Percentiles rank a stretch among this genome's conserved stretches.
phyloP scores from a whole-genome alignment of 2,888 invertebrate genomes.

The Leucania comma region DNA sequence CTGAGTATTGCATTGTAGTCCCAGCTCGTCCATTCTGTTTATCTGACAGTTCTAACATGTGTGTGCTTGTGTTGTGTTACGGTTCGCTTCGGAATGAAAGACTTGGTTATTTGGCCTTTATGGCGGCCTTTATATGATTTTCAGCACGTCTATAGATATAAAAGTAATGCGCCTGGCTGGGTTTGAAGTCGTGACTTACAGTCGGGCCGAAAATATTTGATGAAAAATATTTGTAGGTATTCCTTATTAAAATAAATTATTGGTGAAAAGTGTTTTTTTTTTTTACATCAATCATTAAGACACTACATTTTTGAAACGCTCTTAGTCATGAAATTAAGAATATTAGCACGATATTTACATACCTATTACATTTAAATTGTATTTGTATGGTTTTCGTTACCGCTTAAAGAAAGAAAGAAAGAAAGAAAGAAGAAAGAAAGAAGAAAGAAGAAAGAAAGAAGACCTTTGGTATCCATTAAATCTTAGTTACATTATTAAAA shows the following conservation, averaged over 20 bases:
- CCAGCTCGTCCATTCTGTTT: slow-evolving; percentile 34
- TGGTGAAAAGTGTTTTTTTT: background rate
- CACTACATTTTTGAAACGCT: background rate
- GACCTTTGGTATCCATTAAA: background rate
- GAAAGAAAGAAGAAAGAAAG: too few species aligned
- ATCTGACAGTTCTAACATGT: slow-evolving; percentile 52
- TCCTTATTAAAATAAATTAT: background rate
- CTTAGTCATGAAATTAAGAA: background rate
- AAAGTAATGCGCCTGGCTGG: too few species aligned
- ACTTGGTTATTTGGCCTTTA: slow-evolving; percentile 29
- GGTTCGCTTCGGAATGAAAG: slow-evolving; percentile 38
- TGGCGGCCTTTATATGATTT: slow-evolving; percentile 16
- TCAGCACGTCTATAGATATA: background rate
- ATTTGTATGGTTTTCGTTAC: background rate
- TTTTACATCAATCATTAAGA: background rate
- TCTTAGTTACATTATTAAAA: background rate
- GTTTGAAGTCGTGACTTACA: too few species aligned
- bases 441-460: too few species aligned
- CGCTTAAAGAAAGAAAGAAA: too few species aligned
- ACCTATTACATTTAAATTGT: too few species aligned
- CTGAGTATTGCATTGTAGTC: slow-evolving; percentile 50
- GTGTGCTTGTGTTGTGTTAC: slow-evolving; percentile 33
- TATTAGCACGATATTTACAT: background rate
- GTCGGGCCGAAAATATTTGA: too few species aligned
- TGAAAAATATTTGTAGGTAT: background rate